Conservation (phyloP, 1,140 invertebrate genomes). For the Diorhabda elongata region DNA sequence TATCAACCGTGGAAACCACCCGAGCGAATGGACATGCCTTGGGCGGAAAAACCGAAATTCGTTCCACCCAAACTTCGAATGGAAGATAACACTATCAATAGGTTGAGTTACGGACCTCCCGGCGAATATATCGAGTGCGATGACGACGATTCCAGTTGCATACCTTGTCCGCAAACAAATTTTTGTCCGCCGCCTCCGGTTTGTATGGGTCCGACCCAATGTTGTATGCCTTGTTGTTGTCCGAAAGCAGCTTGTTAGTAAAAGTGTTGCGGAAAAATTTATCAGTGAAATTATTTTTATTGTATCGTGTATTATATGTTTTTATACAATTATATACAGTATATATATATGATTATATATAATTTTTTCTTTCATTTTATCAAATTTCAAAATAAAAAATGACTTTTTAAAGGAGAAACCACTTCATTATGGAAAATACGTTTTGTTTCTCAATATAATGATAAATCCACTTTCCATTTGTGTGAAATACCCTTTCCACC, state of each 20-base stretch:
- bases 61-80: slow-evolving; percentile 45
- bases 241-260: slow-evolving; percentile 40
- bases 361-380: too few species aligned
- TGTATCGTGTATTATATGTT: too few species aligned
- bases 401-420: too few species aligned
- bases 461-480: too few species aligned
- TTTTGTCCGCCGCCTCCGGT: slow-evolving; percentile 20
- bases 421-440: too few species aligned
- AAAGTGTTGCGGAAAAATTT: too few species aligned
- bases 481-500: too few species aligned
- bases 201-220: slow-evolving; percentile 21
- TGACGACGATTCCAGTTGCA: slow-evolving; percentile 41
- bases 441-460: too few species aligned
- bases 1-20: slow-evolving; percentile 48
- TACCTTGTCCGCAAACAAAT: slow-evolving; percentile 39
- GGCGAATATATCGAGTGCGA: slow-evolving; percentile 49
- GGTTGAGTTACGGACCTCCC: slow-evolving; percentile 50
- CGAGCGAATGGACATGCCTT: slow-evolving; percentile 47
- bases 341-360: too few species aligned
- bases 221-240: slow-evolving; percentile 40
- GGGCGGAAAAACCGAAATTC: slow-evolving; percentile 47
- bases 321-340: too few species aligned
- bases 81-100: slow-evolving; percentile 48
- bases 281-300: too few species aligned
- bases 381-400: too few species aligned